Base-by-base conservation (phyloP, 2,113 vertebrate genomes). In the Myrmophylax atrothorax region DNA sequence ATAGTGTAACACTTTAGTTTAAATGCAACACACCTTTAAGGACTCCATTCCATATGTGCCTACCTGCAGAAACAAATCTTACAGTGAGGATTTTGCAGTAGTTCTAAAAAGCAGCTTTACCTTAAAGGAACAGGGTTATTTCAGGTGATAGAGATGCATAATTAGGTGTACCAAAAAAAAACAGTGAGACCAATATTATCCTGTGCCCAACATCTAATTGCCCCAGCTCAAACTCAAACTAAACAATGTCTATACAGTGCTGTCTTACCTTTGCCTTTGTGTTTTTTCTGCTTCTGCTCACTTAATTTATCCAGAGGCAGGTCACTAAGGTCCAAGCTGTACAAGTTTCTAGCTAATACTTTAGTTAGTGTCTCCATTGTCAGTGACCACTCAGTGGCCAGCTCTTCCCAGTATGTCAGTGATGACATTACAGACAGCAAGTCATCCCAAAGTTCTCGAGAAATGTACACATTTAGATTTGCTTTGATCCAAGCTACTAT, bases 401-500 rank as follows among this genome's bases (percentile, higher is more conserved):
- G 98, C 87, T 99, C 99, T 95, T 99, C 99, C 99, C 99, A 99
- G 90, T 98, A 99, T 15, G 99, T 99, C 80, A 99, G 96, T 4
- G 99, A 99, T 70, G 99, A 99, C 95, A 99, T 98, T 47, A 99
- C 99, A 18, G 98, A 98, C 40, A 99, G 98, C 84, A 99, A 98
- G 89, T 99, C 99, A 91, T 99, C 99, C 99, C 99, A 99, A 88
- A 99, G 98, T 79, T 99, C 99, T 95, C 99, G 98, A 96, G 99
- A 99, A 96, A 99, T 99, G 91, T 99, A 99, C 63, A 99, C 99
- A 60, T 99, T 99, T 83, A 99, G 97, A 84, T 99, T 99, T 35
- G 99, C 99, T 97, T 99, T 99, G 96, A 99, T 99, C 99, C 99
- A 99, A 86, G 99, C 99, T 95, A 99, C 99, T 75, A 99, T 99